Percentiles rank a stretch among this genome's conserved stretches.
phyloP scores from a whole-genome alignment of 2,113 vertebrate species.

The Spermophilus dauricus region DNA sequence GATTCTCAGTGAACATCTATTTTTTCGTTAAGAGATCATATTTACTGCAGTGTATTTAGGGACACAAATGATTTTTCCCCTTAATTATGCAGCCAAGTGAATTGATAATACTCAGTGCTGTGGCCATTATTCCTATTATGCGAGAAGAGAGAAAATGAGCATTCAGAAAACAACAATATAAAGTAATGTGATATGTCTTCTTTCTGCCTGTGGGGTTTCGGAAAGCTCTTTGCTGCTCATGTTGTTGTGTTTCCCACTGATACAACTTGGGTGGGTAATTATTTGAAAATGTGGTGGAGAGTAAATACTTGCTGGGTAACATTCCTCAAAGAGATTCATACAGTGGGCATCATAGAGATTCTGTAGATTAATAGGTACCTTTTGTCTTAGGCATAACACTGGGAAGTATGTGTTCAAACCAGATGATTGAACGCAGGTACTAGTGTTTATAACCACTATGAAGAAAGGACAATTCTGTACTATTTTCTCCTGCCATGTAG shows the following conservation, averaged over 20 bases:
- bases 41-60: background rate
- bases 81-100: background rate
- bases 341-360: background rate
- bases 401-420: background rate
- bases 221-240: slow-evolving; percentile 44
- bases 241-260: slow-evolving; percentile 42
- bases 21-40: background rate
- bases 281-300: background rate
- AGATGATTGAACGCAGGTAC: background rate
- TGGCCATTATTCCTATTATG: slow-evolving; percentile 14
- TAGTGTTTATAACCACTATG: background rate
- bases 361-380: background rate
- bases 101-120: slow-evolving; percentile 14
- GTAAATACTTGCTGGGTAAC: slow-evolving; percentile 23
- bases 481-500: background rate
- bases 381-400: slow-evolving; percentile 19
- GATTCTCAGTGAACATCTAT: background rate
- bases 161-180: background rate
- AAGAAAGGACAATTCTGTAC: background rate
- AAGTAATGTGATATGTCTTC: background rate
- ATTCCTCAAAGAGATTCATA: background rate
- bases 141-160: slow-evolving; percentile 36
- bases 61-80: background rate
- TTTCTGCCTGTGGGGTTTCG: background rate
- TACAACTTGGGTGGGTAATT: slow-evolving; percentile 4